A percentile compares a stretch with the other conserved stretches of the same genome.
Conservation (phyloP, 2,113 vertebrate genomes). For the Sitta europaea region DNA sequence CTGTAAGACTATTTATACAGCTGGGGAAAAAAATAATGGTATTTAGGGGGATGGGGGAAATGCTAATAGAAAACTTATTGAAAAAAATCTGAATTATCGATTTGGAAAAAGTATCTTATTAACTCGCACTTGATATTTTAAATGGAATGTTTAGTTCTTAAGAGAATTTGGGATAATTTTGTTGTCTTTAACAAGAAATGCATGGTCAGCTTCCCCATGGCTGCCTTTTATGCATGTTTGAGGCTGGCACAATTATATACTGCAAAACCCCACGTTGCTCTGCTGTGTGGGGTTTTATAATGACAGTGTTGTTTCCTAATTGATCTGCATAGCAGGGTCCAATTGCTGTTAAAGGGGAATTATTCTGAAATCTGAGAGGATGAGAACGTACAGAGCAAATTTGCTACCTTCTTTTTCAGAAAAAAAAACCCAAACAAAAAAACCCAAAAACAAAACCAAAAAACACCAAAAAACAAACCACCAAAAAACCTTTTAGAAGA, state of each 20-base stretch:
- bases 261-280: slow-evolving; percentile 24
- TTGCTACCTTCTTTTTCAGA: neutral
- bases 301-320: slow-evolving; percentile 25
- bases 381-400: neutral
- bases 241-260: slow-evolving; percentile 15
- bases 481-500: neutral
- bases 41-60: slow-evolving; percentile 62
- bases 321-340: slow-evolving; percentile 21
- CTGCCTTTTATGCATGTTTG: slow-evolving; percentile 48
- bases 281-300: slow-evolving; percentile 36
- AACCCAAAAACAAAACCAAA: neutral
- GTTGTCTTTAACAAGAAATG: slow-evolving; percentile 54
- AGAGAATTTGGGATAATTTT: slow-evolving; percentile 56
- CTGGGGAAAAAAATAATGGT: slow-evolving; percentile 70
- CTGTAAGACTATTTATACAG: slow-evolving; percentile 76
- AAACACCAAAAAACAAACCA: too few species aligned
- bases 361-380: slow-evolving; percentile 42
- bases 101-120: slow-evolving; percentile 49
- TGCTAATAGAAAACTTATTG: slow-evolving; percentile 68
- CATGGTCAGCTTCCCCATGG: slow-evolving; percentile 42
- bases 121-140: slow-evolving; percentile 37
- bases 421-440: neutral
- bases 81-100: slow-evolving; percentile 56
- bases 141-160: slow-evolving; percentile 43
- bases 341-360: slow-evolving; percentile 12